phyloP scores from a whole-genome alignment of 2,113 vertebrate genomes.

The Arizona elegans region DNA sequence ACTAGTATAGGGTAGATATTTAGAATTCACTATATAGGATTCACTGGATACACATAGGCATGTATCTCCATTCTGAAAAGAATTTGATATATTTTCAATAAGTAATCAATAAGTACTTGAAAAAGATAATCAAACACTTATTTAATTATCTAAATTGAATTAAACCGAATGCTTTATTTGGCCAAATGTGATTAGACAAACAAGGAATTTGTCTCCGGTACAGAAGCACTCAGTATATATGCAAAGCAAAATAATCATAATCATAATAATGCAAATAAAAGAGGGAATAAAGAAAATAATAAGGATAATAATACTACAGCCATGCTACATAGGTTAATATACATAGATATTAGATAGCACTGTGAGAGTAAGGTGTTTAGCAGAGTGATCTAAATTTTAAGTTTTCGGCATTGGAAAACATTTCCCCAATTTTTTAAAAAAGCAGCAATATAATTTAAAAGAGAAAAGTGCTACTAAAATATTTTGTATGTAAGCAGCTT shows the following conservation, averaged over 20 bases:
- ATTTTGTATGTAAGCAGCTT: background rate
- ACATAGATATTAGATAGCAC: background rate
- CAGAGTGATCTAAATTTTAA: background rate
- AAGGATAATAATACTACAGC: background rate
- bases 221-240: background rate
- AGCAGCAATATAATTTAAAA: background rate
- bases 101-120: background rate
- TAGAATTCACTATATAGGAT: background rate
- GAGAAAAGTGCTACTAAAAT: background rate
- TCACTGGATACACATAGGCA: background rate
- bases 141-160: background rate
- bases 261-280: background rate
- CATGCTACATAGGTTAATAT: background rate
- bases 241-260: background rate
- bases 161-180: background rate
- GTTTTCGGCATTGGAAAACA: background rate
- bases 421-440: conserved; percentile 1
- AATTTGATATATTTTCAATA: background rate
- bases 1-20: background rate
- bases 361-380: background rate
- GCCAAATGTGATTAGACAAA: too few relatives aligned
- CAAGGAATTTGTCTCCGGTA: background rate
- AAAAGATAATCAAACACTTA: background rate
- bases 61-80: background rate
- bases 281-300: background rate